Percentiles rank a stretch among this genome's conserved stretches.
These are phyloP conservation scores for Lontra canadensis DNA, from an alignment of 2,113 vertebrate species.

Conservation along the genomic window DNA sequence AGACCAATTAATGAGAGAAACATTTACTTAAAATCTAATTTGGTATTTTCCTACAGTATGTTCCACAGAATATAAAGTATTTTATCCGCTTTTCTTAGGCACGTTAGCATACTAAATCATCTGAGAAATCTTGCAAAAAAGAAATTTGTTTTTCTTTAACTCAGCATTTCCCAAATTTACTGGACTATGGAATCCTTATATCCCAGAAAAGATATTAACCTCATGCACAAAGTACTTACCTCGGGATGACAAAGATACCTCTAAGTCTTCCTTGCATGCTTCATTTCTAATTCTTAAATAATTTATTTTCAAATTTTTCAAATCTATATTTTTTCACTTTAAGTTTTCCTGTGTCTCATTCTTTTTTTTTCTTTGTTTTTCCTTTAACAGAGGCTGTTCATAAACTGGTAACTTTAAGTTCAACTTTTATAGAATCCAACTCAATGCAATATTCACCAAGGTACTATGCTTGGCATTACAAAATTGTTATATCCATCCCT, in stretches of 20 bases:
- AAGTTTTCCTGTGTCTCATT: background rate
- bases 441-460: background rate
- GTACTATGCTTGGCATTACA: background rate
- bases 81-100: background rate
- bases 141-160: constrained; percentile 10
- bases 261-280: background rate
- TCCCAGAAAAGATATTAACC: background rate
- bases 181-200: background rate
- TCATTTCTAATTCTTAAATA: constrained; percentile 13
- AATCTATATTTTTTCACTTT: background rate
- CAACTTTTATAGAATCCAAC: background rate
- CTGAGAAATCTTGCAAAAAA: constrained; percentile 22
- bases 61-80: background rate
- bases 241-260: background rate
- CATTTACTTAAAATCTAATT: background rate
- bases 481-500: background rate
- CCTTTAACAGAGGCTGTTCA: background rate
- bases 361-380: background rate
- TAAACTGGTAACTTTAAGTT: background rate
- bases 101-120: background rate
- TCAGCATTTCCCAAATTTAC: background rate
- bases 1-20: background rate
- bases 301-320: background rate
- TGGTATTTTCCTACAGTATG: background rate
- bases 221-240: background rate